These are phyloP conservation scores for Plebejus anna DNA, from an alignment of 2,888 invertebrate species.

Conservation along the genomic window DNA sequence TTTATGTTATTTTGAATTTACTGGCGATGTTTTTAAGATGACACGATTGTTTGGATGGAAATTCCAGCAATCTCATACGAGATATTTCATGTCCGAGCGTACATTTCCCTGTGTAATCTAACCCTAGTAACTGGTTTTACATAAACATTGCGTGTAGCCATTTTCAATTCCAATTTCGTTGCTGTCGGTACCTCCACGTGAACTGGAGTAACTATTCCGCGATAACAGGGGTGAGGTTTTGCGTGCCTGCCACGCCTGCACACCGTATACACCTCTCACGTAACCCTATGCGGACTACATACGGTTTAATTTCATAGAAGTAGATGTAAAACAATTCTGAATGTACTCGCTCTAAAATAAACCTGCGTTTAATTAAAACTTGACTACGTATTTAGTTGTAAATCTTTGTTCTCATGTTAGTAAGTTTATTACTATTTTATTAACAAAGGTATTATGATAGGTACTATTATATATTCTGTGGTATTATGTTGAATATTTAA, in stretches of 20 bases:
- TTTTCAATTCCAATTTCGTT: constrained; percentile 12
- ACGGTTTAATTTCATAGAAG: not conserved
- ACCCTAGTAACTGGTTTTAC: not conserved
- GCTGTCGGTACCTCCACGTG: constrained; percentile 14
- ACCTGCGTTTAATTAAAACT: constrained; percentile 18
- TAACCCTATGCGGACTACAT: not conserved
- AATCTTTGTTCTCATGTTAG: not conserved
- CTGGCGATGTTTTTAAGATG: not conserved
- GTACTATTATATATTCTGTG: too few relatives aligned
- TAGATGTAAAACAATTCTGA: not conserved
- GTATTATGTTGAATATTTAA: too few relatives aligned
- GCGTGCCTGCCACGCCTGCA: constrained; percentile 23
- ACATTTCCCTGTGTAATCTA: not conserved
- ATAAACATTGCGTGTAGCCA: constrained; percentile 20
- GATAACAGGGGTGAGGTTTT: constrained; percentile 26
- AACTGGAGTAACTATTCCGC: constrained; percentile 18
- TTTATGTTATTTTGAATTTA: not conserved
- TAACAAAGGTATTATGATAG: not conserved
- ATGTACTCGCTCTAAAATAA: constrained; percentile 3
- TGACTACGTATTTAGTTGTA: not conserved
- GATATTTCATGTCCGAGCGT: not conserved
- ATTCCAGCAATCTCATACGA: not conserved
- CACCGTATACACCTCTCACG: not conserved
- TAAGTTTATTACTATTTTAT: not conserved
- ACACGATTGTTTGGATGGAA: not conserved